Evolutionary conservation across 2,113 vertebrate species (phyloP), one percentile per base, ranked within the genome.

Genomic region (Brachyhypopomus gauderio): DNA sequence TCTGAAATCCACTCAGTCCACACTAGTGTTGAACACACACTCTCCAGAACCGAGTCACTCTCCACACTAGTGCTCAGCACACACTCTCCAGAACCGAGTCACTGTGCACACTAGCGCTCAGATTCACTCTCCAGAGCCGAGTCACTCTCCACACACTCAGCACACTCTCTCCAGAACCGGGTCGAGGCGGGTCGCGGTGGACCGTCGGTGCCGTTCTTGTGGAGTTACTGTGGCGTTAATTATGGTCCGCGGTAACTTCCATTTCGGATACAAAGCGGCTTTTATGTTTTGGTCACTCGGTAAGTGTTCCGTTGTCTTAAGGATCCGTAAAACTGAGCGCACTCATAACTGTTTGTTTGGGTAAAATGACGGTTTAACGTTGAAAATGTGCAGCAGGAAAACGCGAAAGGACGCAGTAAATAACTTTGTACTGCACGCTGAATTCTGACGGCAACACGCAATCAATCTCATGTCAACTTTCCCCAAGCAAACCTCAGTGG

Each of bases 241-340:
- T 87, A 93, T 93, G 92, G 79, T 80, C 69, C 72, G 84, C 64
- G 81, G 72, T 79, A 75, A 83, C 30, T 83, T 72, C 17, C 82
- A 41, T 67, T 1, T 74, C 74, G 89, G 86, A 67, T 80, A 81
- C 86, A 88, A 72, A 86, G 85, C 88, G 83, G 84, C 88, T 36
- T 71, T 89, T 84, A 8, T 93, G 59, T 76, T 91, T 66, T 83
- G 90, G 79, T 90, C 74, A 63, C 85, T 89, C 85, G 64, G 92
- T 93, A 74, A 93, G 92, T 92, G 81, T 71, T 83, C 3, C 14
- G 45, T 52, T 8, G 2, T 52, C 45, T 52, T 52, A 52, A 52
- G 45, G 8, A 8, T 52, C 45, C 45, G 45, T 14, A 14, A 12
- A 52, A 52, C 45, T 52, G 45, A 1, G 2, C 45, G 45, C 12